Percentiles rank a stretch among this genome's conserved stretches.
These are phyloP conservation scores for Opisthocomus hoazin DNA, from an alignment of 2,113 vertebrate species.

Conservation along the genomic window DNA sequence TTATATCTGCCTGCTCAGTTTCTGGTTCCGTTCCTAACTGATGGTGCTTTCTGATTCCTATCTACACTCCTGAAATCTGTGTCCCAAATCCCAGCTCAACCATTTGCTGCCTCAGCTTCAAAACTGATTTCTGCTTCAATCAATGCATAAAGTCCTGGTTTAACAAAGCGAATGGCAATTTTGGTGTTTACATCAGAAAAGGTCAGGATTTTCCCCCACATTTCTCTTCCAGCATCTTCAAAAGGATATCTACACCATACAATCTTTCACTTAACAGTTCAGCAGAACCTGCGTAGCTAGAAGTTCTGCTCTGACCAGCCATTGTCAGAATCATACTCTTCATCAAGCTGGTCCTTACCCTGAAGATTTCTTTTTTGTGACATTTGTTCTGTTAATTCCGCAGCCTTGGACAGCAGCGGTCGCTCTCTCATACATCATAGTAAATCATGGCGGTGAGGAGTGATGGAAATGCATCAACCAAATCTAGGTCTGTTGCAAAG, in stretches of 20 bases:
- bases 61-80: neutral
- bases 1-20: neutral
- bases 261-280: neutral
- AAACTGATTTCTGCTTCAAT: neutral
- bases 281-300: fast-evolving
- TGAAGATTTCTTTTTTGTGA: neutral
- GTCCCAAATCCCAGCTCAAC: neutral
- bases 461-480: neutral
- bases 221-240: neutral
- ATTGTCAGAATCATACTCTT: neutral
- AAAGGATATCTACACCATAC: neutral
- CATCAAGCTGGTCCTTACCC: neutral
- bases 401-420: neutral
- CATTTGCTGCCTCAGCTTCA: neutral
- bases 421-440: neutral
- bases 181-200: neutral
- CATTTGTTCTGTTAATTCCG: neutral
- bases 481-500: neutral
- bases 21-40: neutral
- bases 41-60: neutral
- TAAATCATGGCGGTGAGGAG: neutral
- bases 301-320: neutral
- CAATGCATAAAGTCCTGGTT: neutral
- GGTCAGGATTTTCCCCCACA: fast-evolving
- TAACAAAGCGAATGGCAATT: neutral